Evolutionary conservation across 2,888 invertebrate species (phyloP).

Genomic region (Arrhopalites spinosus): DNA sequence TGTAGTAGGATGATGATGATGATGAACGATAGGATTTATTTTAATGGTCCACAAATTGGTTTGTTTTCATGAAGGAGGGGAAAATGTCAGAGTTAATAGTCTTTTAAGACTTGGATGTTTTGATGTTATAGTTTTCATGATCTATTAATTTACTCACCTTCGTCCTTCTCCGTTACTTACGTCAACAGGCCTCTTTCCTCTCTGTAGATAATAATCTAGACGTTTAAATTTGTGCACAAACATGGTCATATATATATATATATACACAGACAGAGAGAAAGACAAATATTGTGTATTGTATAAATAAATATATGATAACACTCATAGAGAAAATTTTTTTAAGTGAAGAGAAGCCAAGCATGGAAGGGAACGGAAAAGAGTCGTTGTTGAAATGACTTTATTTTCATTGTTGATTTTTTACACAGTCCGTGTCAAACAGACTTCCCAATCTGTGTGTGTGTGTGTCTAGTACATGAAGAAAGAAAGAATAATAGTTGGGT

Average conservation of each 20-base stretch:
- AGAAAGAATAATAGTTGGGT: conserved; percentile 3
- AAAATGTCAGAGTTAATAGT: conserved; percentile 26
- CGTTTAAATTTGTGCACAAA: no score
- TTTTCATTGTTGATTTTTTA: conserved; percentile 18
- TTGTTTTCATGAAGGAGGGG: conserved; percentile 5
- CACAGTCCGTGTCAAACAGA: conserved; percentile 18
- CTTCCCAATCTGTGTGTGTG: background rate
- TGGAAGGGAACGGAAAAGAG: conserved; percentile 23
- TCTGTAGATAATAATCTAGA: no score
- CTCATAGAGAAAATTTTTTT: no score
- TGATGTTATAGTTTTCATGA: background rate
- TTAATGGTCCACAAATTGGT: conserved; percentile 10
- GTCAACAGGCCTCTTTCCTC: no score
- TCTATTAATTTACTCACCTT: background rate
- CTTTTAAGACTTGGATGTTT: background rate
- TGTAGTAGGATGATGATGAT: background rate
- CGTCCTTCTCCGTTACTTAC: background rate
- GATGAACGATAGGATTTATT: background rate
- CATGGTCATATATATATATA: background rate
- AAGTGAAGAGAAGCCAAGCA: no score
- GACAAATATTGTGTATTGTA: background rate
- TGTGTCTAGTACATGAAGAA: background rate
- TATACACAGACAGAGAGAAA: background rate
- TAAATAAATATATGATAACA: background rate
- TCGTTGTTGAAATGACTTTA: conserved; percentile 28